Conservation (phyloP, 2,888 invertebrate genomes). For the Peribatodes rhomboidaria region DNA sequence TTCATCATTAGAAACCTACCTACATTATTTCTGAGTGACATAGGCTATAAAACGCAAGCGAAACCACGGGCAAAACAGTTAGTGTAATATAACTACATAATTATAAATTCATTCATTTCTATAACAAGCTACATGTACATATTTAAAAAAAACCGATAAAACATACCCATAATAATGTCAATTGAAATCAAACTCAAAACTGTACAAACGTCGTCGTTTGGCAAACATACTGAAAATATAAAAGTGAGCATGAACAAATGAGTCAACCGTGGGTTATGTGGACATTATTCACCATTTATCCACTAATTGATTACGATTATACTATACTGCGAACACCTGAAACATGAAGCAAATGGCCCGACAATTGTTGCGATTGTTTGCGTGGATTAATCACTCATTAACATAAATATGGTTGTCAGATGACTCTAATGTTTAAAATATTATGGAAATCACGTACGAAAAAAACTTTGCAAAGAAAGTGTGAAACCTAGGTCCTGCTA, state of each 20-base stretch:
- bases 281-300: slow-evolving; percentile 40
- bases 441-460: neutral
- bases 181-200: slow-evolving; percentile 9
- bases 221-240: slow-evolving; percentile 31
- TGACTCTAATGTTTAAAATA: no score
- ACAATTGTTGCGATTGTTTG: slow-evolving; percentile 29
- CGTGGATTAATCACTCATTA: slow-evolving; percentile 27
- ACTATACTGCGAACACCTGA: slow-evolving; percentile 39
- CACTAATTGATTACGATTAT: slow-evolving; percentile 52
- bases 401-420: slow-evolving; percentile 20
- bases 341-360: slow-evolving; percentile 27
- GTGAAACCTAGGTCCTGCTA: no score
- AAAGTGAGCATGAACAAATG: slow-evolving; percentile 39
- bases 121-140: no score
- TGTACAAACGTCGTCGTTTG: slow-evolving; percentile 11
- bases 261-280: slow-evolving; percentile 45
- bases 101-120: no score
- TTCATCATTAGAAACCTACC: no score
- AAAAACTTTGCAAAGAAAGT: no score
- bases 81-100: no score
- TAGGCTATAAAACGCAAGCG: no score
- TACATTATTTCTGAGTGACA: no score
- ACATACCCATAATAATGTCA: neutral
- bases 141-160: neutral
- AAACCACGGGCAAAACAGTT: no score